Percentiles rank a stretch among this genome's conserved stretches.
Evolutionary conservation across 2,113 vertebrate genomes (phyloP).

Genomic region (Ardeotis arabs): DNA sequence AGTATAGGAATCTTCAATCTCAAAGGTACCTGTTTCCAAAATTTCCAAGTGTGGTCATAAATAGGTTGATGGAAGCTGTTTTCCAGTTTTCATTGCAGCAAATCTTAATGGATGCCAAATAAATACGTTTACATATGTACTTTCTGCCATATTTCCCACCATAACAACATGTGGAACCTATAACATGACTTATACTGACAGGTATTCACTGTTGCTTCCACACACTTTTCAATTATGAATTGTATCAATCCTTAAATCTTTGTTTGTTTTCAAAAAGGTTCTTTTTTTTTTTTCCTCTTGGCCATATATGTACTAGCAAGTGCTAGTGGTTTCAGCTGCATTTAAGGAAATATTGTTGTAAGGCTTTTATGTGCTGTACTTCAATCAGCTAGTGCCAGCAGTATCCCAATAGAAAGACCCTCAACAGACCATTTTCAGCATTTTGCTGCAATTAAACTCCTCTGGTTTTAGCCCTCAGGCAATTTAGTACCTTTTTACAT

Average conservation of each 20-base stretch:
- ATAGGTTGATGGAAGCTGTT: neutral
- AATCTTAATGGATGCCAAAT: neutral
- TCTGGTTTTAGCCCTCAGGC: constrained; percentile 94
- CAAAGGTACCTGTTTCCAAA: neutral
- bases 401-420: constrained; percentile 82
- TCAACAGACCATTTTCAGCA: constrained; percentile 88
- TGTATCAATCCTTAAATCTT: constrained; percentile 70
- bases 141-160: neutral
- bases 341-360: constrained; percentile 84
- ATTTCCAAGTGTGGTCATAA: neutral
- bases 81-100: neutral
- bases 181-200: constrained; percentile 23
- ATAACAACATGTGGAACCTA: neutral
- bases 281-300: constrained; percentile 61
- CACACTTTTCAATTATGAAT: constrained; percentile 66
- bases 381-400: constrained; percentile 82
- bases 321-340: constrained; percentile 68
- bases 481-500: constrained; percentile 98
- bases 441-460: constrained; percentile 99
- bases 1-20: neutral
- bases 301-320: constrained; percentile 71
- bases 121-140: neutral
- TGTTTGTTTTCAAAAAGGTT: constrained; percentile 76
- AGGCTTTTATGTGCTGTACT: constrained; percentile 80
- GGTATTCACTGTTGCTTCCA: constrained; percentile 47